A percentile compares a stretch with the other conserved stretches of the same genome.
phyloP scores from a whole-genome alignment of 2,888 invertebrate genomes.

The Leptarthrus brevirostris region DNA sequence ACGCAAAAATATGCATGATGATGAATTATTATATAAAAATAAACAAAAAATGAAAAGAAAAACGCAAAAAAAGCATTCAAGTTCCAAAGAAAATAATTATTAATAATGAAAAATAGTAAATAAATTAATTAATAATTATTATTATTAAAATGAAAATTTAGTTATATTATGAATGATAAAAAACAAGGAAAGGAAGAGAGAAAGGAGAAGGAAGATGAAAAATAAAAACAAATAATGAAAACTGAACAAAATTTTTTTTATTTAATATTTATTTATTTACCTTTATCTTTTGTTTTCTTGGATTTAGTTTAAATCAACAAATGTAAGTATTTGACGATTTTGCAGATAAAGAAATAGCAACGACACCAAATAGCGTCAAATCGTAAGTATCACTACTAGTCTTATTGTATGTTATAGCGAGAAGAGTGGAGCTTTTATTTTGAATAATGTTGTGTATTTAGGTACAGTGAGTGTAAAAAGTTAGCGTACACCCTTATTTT shows the following conservation, averaged over 20 bases:
- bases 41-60: constrained; percentile 8
- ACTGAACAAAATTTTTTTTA: constrained; percentile 20
- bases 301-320: too few relatives aligned
- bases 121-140: constrained; percentile 47
- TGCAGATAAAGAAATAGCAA: too few relatives aligned
- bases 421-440: too few relatives aligned
- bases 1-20: constrained; percentile 44
- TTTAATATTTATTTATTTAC: constrained; percentile 2
- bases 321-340: too few relatives aligned
- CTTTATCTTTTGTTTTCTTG: background rate
- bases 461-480: too few relatives aligned
- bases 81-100: constrained; percentile 49
- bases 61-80: constrained; percentile 31
- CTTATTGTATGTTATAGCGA: too few relatives aligned
- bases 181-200: background rate
- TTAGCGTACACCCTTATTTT: too few relatives aligned
- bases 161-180: constrained; percentile 39
- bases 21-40: constrained; percentile 34
- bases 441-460: too few relatives aligned
- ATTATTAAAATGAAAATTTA: constrained; percentile 42
- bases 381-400: too few relatives aligned
- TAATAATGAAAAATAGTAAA: constrained; percentile 38
- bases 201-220: background rate
- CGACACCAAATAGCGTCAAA: too few relatives aligned
- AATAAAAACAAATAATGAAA: constrained; percentile 29